These are phyloP conservation scores for Zingel zingel DNA, from an alignment of 2,113 vertebrate species.

Conservation along the genomic window DNA sequence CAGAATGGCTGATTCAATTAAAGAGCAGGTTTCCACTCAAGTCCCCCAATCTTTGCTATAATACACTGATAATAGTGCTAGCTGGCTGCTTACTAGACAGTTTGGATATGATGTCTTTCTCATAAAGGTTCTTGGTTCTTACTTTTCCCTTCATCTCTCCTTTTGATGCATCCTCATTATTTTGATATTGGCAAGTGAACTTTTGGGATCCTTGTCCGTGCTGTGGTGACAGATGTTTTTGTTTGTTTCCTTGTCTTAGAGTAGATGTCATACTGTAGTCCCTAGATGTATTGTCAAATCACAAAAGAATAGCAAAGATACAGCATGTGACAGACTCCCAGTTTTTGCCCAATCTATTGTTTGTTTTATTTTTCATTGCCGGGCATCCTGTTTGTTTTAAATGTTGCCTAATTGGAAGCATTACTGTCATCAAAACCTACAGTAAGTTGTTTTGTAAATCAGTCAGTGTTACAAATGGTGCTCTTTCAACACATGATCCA, in stretches of 20 bases:
- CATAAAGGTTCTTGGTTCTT: background rate
- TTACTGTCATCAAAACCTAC: background rate
- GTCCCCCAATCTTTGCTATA: background rate
- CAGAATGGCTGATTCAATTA: slow-evolving; percentile 14
- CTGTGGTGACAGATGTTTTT: background rate
- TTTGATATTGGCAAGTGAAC: background rate
- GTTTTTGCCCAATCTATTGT: background rate
- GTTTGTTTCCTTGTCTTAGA: background rate
- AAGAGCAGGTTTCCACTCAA: background rate
- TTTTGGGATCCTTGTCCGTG: background rate
- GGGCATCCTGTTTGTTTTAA: background rate
- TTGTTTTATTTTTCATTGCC: background rate
- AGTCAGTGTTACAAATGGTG: background rate
- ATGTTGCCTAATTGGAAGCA: background rate
- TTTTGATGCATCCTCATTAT: slow-evolving; percentile 13
- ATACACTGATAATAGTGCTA: background rate
- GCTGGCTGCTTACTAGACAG: background rate
- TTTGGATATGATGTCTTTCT: slow-evolving; percentile 25
- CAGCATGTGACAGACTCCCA: background rate
- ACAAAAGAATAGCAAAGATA: background rate
- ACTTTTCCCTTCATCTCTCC: background rate
- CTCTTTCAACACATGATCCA: slow-evolving; percentile 1
- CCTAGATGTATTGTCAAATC: background rate
- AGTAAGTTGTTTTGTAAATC: slow-evolving; percentile 2
- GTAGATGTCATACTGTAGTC: background rate